These are phyloP conservation scores for Streptopelia turtur DNA, from an alignment of 2,797 vertebrate genomes.

Conservation along the genomic window DNA sequence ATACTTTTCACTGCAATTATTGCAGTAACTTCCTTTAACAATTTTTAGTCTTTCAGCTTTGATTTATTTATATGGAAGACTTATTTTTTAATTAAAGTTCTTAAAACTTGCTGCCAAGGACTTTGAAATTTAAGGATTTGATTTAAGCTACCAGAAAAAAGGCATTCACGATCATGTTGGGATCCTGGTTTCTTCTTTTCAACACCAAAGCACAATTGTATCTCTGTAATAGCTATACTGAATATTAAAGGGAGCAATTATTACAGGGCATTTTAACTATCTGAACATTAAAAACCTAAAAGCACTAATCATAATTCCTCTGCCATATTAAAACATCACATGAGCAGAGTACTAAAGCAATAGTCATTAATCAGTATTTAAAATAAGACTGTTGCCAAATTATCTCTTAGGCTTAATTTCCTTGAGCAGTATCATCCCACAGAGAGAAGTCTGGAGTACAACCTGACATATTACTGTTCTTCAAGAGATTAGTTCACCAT, in stretches of 20 bases:
- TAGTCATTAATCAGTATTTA: slow-evolving; percentile 63
- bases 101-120: slow-evolving; percentile 35
- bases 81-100: slow-evolving; percentile 56
- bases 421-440: slow-evolving; percentile 48
- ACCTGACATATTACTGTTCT: slow-evolving; percentile 27
- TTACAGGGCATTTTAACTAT: slow-evolving; percentile 54
- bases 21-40: slow-evolving; percentile 17
- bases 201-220: slow-evolving; percentile 33
- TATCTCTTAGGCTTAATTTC: slow-evolving; percentile 59
- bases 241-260: slow-evolving; percentile 66
- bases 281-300: slow-evolving; percentile 59
- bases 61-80: slow-evolving; percentile 31
- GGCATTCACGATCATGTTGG: slow-evolving; percentile 12
- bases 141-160: slow-evolving; percentile 56
- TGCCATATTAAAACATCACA: slow-evolving; percentile 67
- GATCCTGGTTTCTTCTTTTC: slow-evolving; percentile 45
- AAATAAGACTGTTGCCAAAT: slow-evolving; percentile 52
- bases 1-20: background rate
- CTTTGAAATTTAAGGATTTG: slow-evolving; percentile 55
- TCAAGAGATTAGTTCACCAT: background rate
- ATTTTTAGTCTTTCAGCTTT: background rate
- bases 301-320: slow-evolving; percentile 67
- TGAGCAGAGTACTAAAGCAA: slow-evolving; percentile 54
- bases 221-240: slow-evolving; percentile 51
- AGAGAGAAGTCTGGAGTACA: slow-evolving; percentile 21